Evolutionary conservation across 2,113 vertebrate genomes (phyloP).

Genomic region (Cryptomyrus ogoouensis): DNA sequence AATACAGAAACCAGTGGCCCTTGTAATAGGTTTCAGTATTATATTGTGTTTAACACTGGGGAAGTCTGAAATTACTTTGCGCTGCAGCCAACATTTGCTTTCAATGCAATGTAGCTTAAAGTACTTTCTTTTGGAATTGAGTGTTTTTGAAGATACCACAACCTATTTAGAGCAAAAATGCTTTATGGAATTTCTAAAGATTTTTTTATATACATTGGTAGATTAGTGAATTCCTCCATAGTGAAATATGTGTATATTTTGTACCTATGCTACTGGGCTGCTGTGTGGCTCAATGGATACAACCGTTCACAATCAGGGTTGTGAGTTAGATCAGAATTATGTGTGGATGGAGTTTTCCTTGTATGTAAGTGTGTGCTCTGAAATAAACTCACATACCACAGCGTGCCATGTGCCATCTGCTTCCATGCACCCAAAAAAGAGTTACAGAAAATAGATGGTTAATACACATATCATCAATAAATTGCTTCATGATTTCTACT

Average conservation of each 20-base stretch:
- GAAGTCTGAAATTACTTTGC: slow-evolving; percentile 16
- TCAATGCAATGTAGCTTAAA: background rate
- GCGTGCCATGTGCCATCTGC: background rate
- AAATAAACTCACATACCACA: background rate
- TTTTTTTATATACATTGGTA: background rate
- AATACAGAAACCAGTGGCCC: slow-evolving; percentile 21
- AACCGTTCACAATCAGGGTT: background rate
- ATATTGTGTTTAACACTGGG: slow-evolving; percentile 29
- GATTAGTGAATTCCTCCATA: background rate
- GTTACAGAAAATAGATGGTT: background rate
- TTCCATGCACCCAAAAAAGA: background rate
- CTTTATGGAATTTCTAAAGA: background rate
- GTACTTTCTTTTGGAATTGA: background rate
- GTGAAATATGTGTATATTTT: background rate
- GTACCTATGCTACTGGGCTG: background rate
- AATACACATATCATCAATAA: background rate
- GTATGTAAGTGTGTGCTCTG: background rate
- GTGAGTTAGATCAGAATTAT: background rate
- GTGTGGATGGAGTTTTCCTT: background rate
- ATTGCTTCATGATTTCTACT: background rate
- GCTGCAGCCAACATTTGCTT: background rate
- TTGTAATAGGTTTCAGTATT: slow-evolving; percentile 28
- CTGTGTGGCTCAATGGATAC: background rate
- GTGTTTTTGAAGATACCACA: background rate
- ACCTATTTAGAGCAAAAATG: background rate